Evolutionary conservation across 1,140 invertebrate species (phyloP), one percentile per base, ranked within the genome.

Genomic region (Pseudomyrmex flavicornis): DNA sequence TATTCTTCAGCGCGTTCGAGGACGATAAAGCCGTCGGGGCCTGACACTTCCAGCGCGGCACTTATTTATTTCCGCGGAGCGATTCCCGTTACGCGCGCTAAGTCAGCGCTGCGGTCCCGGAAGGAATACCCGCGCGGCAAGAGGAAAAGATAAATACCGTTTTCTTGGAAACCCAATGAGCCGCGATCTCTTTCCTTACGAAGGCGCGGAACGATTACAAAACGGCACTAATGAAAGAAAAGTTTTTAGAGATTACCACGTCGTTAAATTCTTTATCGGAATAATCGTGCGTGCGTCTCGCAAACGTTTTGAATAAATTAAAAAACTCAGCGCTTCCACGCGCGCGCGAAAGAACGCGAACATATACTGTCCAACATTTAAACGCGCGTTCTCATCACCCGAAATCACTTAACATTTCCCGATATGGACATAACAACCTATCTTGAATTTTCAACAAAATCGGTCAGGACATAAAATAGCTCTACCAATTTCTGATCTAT

Each of bases 401-500:
- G 35, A 52, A 76, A 79, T n/a, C 59, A 48, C 65, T 59, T 59
- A 79, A 79, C 65, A 69, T 20, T 46, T 63, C 26, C 54, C 10
- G 54, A 68, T 17, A 17, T 35, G 5, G 5, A 35, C 7, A 1
- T 79, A 79, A 79, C 65, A 69, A 69, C 52, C 62, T 77, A 76
- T 76, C 15, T 79, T 65, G 52, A 68, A 68, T 77, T 77, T 77
- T 77, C 63, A 58, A 79, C 76, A 70, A 70, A 80, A 80, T 80
- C 44, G 35, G n/a, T 59, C 54, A 48, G 54, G 56, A 72, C 54
- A 70, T 79, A 79, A 79, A 79, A 79, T 35, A 58, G 22, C 44
- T 61, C 35, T 35, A 35, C 12, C 76, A 70, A 59, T 80, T 70
- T 70, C 66, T 17, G 54, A 20, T 52, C 44, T 72, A 72, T 4